Percentiles rank a stretch among this genome's conserved stretches.
Conservation (phyloP, 2,888 invertebrate genomes). For the Andrena haemorrhoa region DNA sequence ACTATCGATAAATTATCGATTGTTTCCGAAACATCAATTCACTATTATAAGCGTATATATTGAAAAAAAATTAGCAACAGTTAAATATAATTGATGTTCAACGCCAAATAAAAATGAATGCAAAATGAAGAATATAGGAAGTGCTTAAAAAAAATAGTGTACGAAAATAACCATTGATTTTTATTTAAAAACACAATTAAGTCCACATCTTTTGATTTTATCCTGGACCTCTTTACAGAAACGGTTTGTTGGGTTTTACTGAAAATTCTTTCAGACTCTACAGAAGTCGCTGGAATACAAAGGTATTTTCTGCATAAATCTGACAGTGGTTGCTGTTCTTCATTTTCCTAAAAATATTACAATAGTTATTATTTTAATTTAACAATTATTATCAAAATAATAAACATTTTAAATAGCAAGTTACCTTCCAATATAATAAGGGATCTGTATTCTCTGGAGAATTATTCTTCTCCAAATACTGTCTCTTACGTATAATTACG, state of each 20-base stretch:
- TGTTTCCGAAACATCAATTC: no score
- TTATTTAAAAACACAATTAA: slow-evolving; percentile 77
- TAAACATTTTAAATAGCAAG: neutral
- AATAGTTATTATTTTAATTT: neutral
- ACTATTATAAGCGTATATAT: no score
- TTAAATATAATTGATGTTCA: no score
- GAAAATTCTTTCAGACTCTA: slow-evolving; percentile 1
- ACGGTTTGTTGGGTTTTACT: neutral
- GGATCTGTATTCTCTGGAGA: neutral
- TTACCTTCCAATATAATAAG: neutral
- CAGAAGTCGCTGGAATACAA: neutral
- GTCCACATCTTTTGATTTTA: neutral
- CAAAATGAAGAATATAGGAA: no score
- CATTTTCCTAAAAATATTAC: neutral
- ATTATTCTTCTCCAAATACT: neutral
- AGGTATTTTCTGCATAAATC: neutral
- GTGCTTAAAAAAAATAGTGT: no score
- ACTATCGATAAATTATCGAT: no score
- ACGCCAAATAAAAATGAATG: no score
- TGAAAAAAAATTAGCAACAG: no score
- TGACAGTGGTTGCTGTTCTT: neutral
- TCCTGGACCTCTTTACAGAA: neutral
- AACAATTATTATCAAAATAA: neutral
- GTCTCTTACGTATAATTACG: neutral
- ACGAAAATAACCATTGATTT: no score